A percentile compares a stretch with the other conserved stretches of the same genome.
Evolutionary conservation across 2,797 vertebrate species (phyloP).

Genomic region (Sebastes paucispinis): DNA sequence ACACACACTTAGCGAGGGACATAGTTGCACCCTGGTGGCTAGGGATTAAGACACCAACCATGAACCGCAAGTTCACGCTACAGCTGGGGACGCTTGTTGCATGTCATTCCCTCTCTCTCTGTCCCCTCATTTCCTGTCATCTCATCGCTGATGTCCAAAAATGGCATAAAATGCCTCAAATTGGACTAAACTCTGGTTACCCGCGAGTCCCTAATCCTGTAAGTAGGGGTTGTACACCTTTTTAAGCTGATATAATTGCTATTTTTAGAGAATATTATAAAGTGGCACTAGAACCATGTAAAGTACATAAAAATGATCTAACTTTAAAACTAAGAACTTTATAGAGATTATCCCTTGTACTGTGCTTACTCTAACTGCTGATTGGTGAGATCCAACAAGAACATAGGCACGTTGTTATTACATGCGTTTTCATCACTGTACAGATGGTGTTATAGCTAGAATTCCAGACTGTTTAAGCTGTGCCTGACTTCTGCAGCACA

Average conservation of each 20-base stretch:
- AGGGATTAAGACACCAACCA: neutral
- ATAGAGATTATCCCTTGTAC: neutral
- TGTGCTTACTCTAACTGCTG: neutral
- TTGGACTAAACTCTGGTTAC: constrained; percentile 29
- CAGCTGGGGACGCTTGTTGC: neutral
- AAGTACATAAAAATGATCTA: neutral
- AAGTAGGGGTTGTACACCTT: constrained; percentile 22
- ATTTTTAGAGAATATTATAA: constrained; percentile 27
- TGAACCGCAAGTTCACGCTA: neutral
- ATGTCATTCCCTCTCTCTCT: neutral
- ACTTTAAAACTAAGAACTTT: neutral
- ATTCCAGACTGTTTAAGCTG: neutral
- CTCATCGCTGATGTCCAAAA: neutral
- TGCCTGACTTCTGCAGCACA: neutral
- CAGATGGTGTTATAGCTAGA: neutral
- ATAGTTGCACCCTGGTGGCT: neutral
- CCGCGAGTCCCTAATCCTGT: constrained; percentile 32
- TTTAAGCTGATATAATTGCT: constrained; percentile 34
- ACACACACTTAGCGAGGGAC: neutral
- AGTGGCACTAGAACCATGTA: constrained; percentile 4
- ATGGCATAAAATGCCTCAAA: constrained; percentile 22
- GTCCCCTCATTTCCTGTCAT: constrained; percentile 1
- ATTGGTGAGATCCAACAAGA: neutral
- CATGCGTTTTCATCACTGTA: neutral
- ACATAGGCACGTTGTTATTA: neutral